These are phyloP conservation scores for Cyclura pinguis DNA, from an alignment of 2,797 vertebrate species.

Conservation along the genomic window DNA sequence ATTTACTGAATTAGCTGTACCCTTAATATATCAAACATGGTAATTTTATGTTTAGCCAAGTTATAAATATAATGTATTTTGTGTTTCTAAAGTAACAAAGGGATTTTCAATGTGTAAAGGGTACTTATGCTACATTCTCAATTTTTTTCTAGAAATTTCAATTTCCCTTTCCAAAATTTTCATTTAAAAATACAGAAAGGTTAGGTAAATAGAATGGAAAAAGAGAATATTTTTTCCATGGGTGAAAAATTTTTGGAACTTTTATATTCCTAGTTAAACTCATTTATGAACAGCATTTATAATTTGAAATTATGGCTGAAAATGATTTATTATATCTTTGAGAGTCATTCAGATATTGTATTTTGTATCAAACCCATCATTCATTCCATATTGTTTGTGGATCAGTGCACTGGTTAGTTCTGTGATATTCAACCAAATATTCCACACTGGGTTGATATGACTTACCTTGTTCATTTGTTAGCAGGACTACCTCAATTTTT, in stretches of 20 bases:
- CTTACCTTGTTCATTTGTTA: constrained; percentile 53
- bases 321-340: constrained; percentile 34
- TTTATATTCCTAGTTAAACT: not conserved
- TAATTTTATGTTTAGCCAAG: not conserved
- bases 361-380: not conserved
- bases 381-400: constrained; percentile 8
- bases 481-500: constrained; percentile 42
- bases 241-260: not conserved
- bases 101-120: no score
- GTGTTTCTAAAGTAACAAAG: no score
- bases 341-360: not conserved
- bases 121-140: no score
- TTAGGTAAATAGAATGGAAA: no score
- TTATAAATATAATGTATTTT: no score
- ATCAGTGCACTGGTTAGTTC: not conserved
- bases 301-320: constrained; percentile 6
- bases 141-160: no score
- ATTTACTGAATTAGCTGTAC: no score
- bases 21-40: no score
- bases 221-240: not conserved
- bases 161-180: not conserved
- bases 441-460: not conserved
- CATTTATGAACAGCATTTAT: not conserved
- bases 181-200: no score
- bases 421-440: not conserved